Evolutionary conservation across 2,113 vertebrate species (phyloP).

Genomic region (Tachycineta bicolor): DNA sequence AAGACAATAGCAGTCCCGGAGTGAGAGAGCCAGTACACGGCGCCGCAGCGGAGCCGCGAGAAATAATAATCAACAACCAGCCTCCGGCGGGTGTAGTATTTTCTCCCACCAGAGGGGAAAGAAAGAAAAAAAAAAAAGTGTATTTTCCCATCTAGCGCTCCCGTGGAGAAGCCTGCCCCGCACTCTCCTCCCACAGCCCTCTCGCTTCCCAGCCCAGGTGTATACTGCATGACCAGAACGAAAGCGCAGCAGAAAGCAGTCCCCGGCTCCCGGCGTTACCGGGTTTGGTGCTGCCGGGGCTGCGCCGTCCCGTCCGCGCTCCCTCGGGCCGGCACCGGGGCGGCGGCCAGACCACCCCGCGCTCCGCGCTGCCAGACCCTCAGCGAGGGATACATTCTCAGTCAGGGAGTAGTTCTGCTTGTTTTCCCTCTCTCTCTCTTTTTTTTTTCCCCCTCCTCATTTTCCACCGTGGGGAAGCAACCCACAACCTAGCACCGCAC

Average conservation of each 20-base stretch:
- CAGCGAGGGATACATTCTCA: background rate
- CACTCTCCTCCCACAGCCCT: slow-evolving; percentile 17
- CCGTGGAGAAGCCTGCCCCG: background rate
- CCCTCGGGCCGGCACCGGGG: background rate
- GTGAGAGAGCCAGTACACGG: slow-evolving; percentile 5
- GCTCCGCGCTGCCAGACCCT: background rate
- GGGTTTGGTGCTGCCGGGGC: background rate
- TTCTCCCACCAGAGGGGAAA: slow-evolving; percentile 21
- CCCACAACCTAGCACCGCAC: background rate
- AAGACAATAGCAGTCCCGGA: slow-evolving; percentile 62
- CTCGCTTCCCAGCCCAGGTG: slow-evolving; percentile 18
- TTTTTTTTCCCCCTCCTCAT: background rate
- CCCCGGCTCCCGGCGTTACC: background rate
- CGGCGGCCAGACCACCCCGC: background rate
- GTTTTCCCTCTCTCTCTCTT: background rate
- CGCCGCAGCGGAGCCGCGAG: background rate
- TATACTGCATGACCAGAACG: background rate
- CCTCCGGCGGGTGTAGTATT: background rate
- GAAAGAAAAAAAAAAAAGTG: background rate
- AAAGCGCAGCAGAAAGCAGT: background rate
- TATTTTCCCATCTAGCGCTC: background rate
- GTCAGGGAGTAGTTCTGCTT: background rate
- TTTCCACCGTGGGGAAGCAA: background rate
- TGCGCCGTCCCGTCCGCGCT: background rate
- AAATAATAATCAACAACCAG: background rate